Conservation (phyloP, 2,113 vertebrate species). For the Aythya baeri region DNA sequence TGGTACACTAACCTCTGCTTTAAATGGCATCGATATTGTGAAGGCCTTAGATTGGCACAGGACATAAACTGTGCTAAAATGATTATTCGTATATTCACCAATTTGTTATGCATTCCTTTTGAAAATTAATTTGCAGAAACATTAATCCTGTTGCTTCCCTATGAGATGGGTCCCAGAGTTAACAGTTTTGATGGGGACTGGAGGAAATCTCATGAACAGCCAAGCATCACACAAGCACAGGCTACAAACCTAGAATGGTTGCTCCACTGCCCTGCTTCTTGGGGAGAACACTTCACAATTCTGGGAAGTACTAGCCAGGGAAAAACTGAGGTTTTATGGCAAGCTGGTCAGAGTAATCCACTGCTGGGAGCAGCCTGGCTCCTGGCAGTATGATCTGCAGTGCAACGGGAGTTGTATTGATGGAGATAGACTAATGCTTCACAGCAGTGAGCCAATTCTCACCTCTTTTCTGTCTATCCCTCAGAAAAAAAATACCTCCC, state of each 20-base stretch:
- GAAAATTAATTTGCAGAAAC: neutral
- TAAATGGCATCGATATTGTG: accelerated
- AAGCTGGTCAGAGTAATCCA: neutral
- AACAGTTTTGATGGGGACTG: neutral
- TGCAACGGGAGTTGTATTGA: neutral
- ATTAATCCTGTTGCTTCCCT: neutral
- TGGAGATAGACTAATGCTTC: neutral
- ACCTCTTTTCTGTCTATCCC: neutral
- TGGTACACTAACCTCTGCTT: neutral
- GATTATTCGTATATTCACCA: neutral
- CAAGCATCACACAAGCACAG: accelerated
- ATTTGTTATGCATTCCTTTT: neutral
- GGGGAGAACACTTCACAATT: accelerated
- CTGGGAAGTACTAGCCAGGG: neutral
- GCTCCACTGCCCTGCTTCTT: neutral
- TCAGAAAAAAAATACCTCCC: neutral
- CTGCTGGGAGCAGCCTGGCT: neutral
- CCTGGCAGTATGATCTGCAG: neutral
- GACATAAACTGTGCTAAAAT: neutral
- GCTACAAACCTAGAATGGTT: accelerated
- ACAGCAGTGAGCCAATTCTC: neutral
- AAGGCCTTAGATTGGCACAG: neutral
- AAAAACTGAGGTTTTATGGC: neutral
- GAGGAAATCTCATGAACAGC: accelerated
- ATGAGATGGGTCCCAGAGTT: neutral